Percentiles rank a stretch among this genome's conserved stretches.
Conservation (phyloP, 1,140 invertebrate genomes). For the Trinorchestia longiramus region DNA sequence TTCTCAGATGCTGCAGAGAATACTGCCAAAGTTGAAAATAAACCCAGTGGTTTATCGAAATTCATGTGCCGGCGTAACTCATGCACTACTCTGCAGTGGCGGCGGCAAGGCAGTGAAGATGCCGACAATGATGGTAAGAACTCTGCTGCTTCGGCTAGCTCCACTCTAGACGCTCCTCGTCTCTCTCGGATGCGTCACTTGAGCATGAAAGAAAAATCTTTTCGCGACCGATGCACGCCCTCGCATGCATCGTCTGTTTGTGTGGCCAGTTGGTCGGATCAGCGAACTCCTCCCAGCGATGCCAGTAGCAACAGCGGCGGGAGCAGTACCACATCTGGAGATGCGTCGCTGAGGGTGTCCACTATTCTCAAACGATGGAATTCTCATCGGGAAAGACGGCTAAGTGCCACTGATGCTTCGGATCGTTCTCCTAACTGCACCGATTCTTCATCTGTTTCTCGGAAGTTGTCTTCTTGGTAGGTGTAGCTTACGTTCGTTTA, state of each 20-base stretch:
- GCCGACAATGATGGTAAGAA: constrained; percentile 11
- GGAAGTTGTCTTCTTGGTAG: constrained; percentile 65
- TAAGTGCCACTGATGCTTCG: constrained; percentile 58
- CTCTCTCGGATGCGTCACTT: constrained; percentile 61
- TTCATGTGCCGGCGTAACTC: constrained; percentile 64
- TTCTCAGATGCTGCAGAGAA: not conserved
- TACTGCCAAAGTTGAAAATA: not conserved
- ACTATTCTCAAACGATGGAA: constrained; percentile 65
- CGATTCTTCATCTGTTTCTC: constrained; percentile 56
- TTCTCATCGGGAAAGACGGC: constrained; percentile 61
- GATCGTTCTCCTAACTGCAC: not conserved
- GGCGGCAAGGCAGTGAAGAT: constrained; percentile 58
- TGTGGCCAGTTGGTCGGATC: not conserved
- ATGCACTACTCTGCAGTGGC: constrained; percentile 62
- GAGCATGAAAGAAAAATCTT: constrained; percentile 62
- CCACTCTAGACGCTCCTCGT: not conserved
- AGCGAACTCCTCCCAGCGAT: not conserved
- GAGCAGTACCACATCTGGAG: constrained; percentile 26
- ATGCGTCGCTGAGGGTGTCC: constrained; percentile 63
- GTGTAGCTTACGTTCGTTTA: not conserved
- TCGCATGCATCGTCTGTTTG: not conserved
- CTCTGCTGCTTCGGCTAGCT: not conserved
- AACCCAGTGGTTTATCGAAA: not conserved
- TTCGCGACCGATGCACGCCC: constrained; percentile 51
- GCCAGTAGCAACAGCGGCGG: constrained; percentile 11